Percentiles rank a stretch among this genome's conserved stretches.
phyloP scores from a whole-genome alignment of 2,888 invertebrate genomes.

The Sarcophaga subvicina region DNA sequence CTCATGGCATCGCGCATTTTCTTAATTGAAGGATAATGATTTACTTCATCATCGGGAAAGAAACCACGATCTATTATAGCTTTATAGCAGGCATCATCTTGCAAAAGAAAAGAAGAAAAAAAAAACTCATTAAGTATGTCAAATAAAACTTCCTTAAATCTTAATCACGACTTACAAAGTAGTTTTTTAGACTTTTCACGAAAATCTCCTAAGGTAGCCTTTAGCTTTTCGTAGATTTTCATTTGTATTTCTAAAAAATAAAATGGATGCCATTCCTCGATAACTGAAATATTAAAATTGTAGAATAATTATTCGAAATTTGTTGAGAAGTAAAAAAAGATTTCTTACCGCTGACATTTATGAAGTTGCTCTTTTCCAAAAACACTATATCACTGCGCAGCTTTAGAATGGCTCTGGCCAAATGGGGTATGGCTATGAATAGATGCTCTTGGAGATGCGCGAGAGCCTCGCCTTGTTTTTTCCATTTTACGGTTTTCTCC shows the following conservation, averaged over 20 bases:
- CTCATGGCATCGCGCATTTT: conserved; percentile 88
- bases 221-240: conserved; percentile 78
- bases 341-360: conserved; percentile 82
- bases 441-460: conserved; percentile 86
- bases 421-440: conserved; percentile 88
- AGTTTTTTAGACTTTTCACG: conserved; percentile 84
- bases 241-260: conserved; percentile 88
- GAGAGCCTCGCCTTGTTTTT: conserved; percentile 86
- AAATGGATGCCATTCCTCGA: conserved; percentile 84
- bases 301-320: neutral
- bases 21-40: conserved; percentile 83
- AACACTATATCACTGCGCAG: conserved; percentile 87
- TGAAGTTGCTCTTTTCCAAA: conserved; percentile 85
- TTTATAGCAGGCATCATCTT: conserved; percentile 87
- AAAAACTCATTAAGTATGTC: neutral
- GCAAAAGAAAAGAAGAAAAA: neutral
- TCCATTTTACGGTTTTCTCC: conserved; percentile 88
- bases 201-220: conserved; percentile 82
- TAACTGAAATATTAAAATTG: conserved; percentile 71
- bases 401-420: conserved; percentile 88
- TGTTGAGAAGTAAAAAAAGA: neutral
- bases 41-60: conserved; percentile 87
- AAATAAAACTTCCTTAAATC: neutral
- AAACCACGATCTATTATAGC: conserved; percentile 90
- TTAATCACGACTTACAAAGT: conserved; percentile 81